Conservation (phyloP, 1,140 invertebrate species). For the Vanessa tameamea region DNA sequence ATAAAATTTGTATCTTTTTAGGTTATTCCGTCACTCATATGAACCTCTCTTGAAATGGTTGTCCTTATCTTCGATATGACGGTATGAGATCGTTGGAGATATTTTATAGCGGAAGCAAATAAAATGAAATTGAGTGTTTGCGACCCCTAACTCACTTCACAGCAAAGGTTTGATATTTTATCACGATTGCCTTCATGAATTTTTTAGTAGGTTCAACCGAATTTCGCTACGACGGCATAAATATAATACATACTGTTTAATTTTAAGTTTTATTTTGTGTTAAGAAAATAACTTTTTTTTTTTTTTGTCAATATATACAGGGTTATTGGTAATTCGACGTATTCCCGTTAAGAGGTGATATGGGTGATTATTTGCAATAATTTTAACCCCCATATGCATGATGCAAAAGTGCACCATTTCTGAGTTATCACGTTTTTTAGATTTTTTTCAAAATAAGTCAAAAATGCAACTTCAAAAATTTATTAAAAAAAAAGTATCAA, state of each 20-base stretch:
- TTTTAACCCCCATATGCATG: too few species aligned
- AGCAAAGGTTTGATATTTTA: constrained; percentile 18
- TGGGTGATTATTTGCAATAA: too few species aligned
- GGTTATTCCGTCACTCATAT: constrained; percentile 2
- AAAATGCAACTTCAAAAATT: too few species aligned
- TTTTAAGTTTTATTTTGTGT: neutral
- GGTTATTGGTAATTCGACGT: too few species aligned
- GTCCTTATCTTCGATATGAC: constrained; percentile 19
- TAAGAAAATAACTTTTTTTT: too few species aligned
- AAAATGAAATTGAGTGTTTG: constrained; percentile 26
- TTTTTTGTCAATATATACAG: too few species aligned
- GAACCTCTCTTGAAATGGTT: constrained; percentile 18
- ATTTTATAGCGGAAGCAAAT: constrained; percentile 28
- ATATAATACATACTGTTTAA: neutral
- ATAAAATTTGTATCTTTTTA: too few species aligned
- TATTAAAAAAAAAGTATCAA: too few species aligned
- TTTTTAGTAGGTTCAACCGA: constrained; percentile 2
- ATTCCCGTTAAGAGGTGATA: too few species aligned
- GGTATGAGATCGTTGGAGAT: constrained; percentile 14
- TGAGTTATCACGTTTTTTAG: too few species aligned
- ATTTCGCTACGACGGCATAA: neutral
- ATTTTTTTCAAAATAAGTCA: too few species aligned
- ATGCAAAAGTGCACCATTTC: too few species aligned
- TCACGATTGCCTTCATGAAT: constrained; percentile 6
- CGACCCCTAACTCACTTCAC: constrained; percentile 15